Evolutionary conservation across 92 coral and sea anemone genomes (phyloP), one percentile per base, ranked within the genome.

Genomic region (Heteractis magnifica): DNA sequence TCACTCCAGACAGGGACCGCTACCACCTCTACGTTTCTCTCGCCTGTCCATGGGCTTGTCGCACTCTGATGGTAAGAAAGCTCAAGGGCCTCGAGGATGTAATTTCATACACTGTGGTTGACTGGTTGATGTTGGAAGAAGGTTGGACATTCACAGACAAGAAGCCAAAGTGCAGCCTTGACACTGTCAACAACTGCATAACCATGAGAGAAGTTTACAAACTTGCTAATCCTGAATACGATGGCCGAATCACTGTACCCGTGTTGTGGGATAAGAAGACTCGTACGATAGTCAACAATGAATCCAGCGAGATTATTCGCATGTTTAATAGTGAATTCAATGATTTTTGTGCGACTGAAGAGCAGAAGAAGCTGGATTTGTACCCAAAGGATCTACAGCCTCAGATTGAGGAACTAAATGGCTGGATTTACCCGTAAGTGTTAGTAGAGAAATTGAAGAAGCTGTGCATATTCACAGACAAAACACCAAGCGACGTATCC

Each of bases 41-140:
- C n/a, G 95, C 94, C 26, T 94, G 98, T 79, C 98, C 98, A 1
- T 94, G 95, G 95, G 98, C 98, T 4, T 87, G 85, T 41, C 92
- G 98, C 18, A 88, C 94, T 5, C 64, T 94, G 48, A 71, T 89
- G 34, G 91, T 78, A 15, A 88, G 95, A 34, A 90, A 92, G 77
- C 92, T 94, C 8, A 94, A 94, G 81, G 97, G 97, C 10, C 84
- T 94, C 18, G 98, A 93, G 75, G 75, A 90, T 56, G 92, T 76
- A 10, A 90, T 94, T 48, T 90, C 93, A 21, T 84, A 78, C 84
- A 85, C 89, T 10, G 97, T 94, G 3, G 93, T 94, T 13, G 98
- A 94, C 76, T 90, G 94, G 93, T 71, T 94, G 59, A 73, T 49
- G 56, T 44, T n/a, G 56, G 52, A 80, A 64, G 86, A 90, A 23